These are phyloP conservation scores for Myrmecophaga tridactyla DNA, from an alignment of 2,113 vertebrate species.

Conservation along the genomic window DNA sequence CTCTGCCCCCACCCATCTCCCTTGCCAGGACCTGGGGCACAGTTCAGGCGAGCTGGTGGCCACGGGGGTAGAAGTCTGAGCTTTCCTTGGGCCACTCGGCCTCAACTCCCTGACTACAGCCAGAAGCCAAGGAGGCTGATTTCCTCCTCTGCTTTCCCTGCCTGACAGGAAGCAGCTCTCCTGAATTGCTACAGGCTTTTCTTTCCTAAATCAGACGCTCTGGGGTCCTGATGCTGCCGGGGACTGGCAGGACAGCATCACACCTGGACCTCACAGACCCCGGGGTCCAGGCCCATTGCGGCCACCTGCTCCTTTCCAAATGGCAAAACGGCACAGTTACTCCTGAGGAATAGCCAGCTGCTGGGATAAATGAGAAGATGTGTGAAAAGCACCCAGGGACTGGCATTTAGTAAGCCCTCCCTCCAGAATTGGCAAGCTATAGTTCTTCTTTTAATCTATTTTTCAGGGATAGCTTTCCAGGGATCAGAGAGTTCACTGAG, in stretches of 20 bases:
- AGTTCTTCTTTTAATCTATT: background rate
- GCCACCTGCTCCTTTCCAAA: background rate
- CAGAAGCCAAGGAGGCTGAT: background rate
- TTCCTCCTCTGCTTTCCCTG: background rate
- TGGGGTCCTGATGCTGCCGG: background rate
- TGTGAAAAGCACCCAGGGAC: background rate
- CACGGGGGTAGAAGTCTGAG: background rate
- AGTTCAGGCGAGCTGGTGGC: too few relatives aligned
- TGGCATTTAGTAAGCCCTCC: background rate
- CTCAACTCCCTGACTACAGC: background rate
- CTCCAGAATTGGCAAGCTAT: background rate
- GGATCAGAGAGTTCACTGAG: background rate
- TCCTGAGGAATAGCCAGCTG: too few relatives aligned
- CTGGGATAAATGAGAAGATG: background rate
- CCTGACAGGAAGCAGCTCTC: background rate
- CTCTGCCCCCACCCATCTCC: background rate
- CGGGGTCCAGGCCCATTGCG: background rate
- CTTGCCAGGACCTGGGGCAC: background rate
- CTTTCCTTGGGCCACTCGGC: background rate
- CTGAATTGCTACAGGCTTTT: background rate
- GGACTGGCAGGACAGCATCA: background rate
- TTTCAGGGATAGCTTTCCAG: background rate
- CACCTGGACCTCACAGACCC: background rate
- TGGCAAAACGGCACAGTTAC: background rate
- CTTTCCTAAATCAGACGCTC: background rate